Percentiles rank a stretch among this genome's conserved stretches.
These are phyloP conservation scores for Herminia tarsipennalis DNA, from an alignment of 2,888 invertebrate species.

Conservation along the genomic window DNA sequence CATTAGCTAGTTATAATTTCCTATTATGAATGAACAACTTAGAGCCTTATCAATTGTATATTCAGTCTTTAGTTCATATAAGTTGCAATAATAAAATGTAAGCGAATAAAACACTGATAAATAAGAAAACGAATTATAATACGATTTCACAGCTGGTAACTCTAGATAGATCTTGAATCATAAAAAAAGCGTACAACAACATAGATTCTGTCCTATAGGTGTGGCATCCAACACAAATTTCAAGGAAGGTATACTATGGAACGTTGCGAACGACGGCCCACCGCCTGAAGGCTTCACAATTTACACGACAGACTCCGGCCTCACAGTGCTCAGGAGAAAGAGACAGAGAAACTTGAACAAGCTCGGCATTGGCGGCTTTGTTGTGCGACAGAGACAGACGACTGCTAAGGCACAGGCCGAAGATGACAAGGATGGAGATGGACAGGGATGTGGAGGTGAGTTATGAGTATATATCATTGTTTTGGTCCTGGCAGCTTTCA, in stretches of 20 bases:
- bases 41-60: too few species aligned
- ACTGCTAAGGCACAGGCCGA: conserved; percentile 67
- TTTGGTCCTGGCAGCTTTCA: too few species aligned
- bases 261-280: conserved; percentile 90
- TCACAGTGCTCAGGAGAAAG: conserved; percentile 92
- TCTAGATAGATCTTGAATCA: neutral
- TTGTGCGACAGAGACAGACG: conserved; percentile 89
- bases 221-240: conserved; percentile 72
- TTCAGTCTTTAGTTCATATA: too few species aligned
- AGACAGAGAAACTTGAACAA: conserved; percentile 95
- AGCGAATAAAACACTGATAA: too few species aligned
- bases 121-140: neutral
- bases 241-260: conserved; percentile 95
- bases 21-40: too few species aligned
- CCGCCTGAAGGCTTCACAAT: conserved; percentile 94
- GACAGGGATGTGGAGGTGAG: conserved; percentile 67
- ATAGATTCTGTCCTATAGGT: conserved; percentile 33
- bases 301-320: conserved; percentile 92
- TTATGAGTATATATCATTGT: neutral
- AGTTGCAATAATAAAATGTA: too few species aligned
- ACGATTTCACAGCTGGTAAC: neutral
- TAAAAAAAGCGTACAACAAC: neutral
- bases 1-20: too few species aligned
- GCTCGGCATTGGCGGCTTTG: conserved; percentile 95
- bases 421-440: conserved; percentile 72